phyloP scores from a whole-genome alignment of 2,113 vertebrate species.

The Pelmatolapia mariae region DNA sequence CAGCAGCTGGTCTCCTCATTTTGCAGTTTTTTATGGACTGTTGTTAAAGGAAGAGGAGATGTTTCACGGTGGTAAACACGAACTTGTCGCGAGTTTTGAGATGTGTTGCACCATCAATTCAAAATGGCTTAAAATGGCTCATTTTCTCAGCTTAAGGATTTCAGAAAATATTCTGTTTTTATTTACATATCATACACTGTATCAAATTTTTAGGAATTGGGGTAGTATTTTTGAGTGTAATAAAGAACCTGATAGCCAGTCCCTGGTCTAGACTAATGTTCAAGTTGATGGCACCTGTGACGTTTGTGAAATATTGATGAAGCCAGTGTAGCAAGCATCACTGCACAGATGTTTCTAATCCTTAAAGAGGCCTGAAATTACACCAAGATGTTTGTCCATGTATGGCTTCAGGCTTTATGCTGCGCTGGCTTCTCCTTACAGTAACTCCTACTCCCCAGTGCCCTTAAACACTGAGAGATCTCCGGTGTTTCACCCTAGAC shows the following conservation, averaged over 20 bases:
- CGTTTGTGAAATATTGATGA: neutral
- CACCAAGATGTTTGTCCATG: conserved; percentile 37
- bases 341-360: conserved; percentile 23
- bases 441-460: neutral
- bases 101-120: neutral
- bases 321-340: neutral
- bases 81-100: neutral
- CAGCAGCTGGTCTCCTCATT: neutral
- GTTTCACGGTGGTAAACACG: neutral
- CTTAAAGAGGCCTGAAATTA: conserved; percentile 12
- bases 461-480: neutral
- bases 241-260: neutral
- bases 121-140: neutral
- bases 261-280: neutral
- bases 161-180: neutral
- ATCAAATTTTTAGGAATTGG: neutral
- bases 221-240: neutral
- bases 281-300: neutral
- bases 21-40: neutral
- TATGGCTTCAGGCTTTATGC: neutral
- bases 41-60: neutral
- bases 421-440: conserved; percentile 3
- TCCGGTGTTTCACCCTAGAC: neutral
- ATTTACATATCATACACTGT: neutral
- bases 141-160: neutral